Evolutionary conservation across 2,888 invertebrate genomes (phyloP).

Genomic region (Adelphocoris suturalis): DNA sequence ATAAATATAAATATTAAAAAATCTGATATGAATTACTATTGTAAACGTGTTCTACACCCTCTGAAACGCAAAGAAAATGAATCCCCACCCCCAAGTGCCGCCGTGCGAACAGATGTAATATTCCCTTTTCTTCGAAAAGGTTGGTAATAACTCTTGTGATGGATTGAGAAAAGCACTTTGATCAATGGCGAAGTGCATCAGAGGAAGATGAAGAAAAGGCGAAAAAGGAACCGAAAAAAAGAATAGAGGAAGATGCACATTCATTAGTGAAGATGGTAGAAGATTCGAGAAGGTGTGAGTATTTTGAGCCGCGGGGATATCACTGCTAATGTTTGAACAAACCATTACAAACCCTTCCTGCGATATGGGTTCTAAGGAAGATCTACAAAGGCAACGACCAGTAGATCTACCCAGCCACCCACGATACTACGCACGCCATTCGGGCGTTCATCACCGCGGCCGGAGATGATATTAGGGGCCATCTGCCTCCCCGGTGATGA

Average conservation of each 20-base stretch:
- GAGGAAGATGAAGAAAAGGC: not conserved
- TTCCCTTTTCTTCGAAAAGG: too few species aligned
- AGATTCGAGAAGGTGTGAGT: slow-evolving; percentile 13
- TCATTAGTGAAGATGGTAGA: slow-evolving; percentile 46
- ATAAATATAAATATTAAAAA: too few species aligned
- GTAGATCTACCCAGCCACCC: slow-evolving; percentile 50
- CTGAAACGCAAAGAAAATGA: too few species aligned
- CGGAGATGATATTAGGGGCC: slow-evolving; percentile 45
- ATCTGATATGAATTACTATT: too few species aligned
- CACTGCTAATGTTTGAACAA: slow-evolving; percentile 61
- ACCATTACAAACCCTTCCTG: slow-evolving; percentile 5
- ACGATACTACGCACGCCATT: slow-evolving; percentile 45
- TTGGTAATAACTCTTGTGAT: too few species aligned
- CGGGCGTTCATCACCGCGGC: slow-evolving; percentile 33
- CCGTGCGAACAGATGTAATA: too few species aligned
- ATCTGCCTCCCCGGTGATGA: slow-evolving; percentile 37
- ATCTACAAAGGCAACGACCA: slow-evolving; percentile 37
- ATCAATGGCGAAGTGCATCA: too few species aligned
- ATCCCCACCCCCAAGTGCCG: too few species aligned
- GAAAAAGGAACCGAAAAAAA: not conserved
- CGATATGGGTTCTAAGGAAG: slow-evolving; percentile 12
- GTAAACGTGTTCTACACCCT: too few species aligned
- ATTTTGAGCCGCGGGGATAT: not conserved
- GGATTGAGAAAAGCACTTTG: too few species aligned
- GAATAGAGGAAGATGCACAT: not conserved